Evolutionary conservation across 2,113 vertebrate species (phyloP).

Genomic region (Ageneiosus marmoratus): DNA sequence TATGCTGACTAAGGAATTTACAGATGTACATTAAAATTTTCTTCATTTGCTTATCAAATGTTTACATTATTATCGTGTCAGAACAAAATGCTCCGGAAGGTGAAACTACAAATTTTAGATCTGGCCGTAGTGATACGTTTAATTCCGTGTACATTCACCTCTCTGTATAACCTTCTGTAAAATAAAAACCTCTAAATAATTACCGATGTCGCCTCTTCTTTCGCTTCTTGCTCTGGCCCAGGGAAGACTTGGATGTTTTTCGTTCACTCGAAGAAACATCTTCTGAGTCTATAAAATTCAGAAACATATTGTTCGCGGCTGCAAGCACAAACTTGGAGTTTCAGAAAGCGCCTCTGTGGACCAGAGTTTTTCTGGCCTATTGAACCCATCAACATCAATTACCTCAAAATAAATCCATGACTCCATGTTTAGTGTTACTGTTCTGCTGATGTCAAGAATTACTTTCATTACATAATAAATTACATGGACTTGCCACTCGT

Average conservation of each 20-base stretch:
- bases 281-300: constrained; percentile 84
- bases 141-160: not conserved
- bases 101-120: not conserved
- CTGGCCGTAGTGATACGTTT: not conserved
- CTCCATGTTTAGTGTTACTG: not conserved
- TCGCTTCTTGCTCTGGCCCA: constrained; percentile 94
- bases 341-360: not conserved
- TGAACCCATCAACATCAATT: constrained; percentile 28
- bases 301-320: not conserved
- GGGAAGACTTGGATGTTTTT: constrained; percentile 87
- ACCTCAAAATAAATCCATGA: constrained; percentile 2
- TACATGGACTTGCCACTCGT: not conserved
- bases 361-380: constrained; percentile 23
- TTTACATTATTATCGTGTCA: not conserved
- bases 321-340: too few relatives aligned
- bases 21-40: not conserved
- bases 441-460: not conserved
- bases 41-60: not conserved
- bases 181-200: constrained; percentile 6
- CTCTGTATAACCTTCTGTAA: not conserved
- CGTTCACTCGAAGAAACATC: constrained; percentile 94
- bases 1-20: not conserved
- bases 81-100: too few relatives aligned
- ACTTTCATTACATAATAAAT: not conserved
- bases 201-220: constrained; percentile 98